These are phyloP conservation scores for Erpornis zantholeuca DNA, from an alignment of 2,113 vertebrate species.

Conservation along the genomic window DNA sequence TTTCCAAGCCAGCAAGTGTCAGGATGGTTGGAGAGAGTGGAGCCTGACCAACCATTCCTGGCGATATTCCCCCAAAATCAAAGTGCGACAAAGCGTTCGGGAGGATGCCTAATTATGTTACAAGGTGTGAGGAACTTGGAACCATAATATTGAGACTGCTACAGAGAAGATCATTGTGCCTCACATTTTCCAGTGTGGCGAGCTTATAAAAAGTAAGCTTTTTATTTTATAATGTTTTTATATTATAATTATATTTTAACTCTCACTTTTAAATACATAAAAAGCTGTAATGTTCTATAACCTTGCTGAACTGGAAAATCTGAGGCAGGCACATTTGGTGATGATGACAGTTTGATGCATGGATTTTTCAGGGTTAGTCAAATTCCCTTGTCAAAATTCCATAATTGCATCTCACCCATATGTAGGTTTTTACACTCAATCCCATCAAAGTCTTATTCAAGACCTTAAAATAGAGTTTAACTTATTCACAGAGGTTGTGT, in stretches of 20 bases:
- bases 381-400: constrained; percentile 25
- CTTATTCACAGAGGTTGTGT: not conserved
- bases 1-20: not conserved
- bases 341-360: constrained; percentile 51
- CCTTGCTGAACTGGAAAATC: constrained; percentile 56
- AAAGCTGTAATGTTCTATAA: constrained; percentile 12
- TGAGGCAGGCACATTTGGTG: constrained; percentile 13
- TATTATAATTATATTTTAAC: constrained; percentile 52
- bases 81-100: not conserved
- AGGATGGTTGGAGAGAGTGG: not conserved
- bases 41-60: not conserved
- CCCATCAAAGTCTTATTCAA: not conserved
- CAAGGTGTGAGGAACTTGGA: constrained; percentile 56
- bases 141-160: not conserved
- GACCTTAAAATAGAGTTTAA: not conserved
- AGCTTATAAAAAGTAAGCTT: constrained; percentile 45
- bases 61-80: not conserved
- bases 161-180: constrained; percentile 11
- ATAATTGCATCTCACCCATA: not conserved
- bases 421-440: not conserved
- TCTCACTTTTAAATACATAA: constrained; percentile 25
- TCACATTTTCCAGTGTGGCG: constrained; percentile 43
- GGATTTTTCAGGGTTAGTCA: constrained; percentile 2
- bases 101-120: constrained; percentile 4
- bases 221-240: constrained; percentile 49